Percentiles rank a stretch among this genome's conserved stretches.
Evolutionary conservation across 2,797 vertebrate species (phyloP).

Genomic region (Pyrocephalus nanus): DNA sequence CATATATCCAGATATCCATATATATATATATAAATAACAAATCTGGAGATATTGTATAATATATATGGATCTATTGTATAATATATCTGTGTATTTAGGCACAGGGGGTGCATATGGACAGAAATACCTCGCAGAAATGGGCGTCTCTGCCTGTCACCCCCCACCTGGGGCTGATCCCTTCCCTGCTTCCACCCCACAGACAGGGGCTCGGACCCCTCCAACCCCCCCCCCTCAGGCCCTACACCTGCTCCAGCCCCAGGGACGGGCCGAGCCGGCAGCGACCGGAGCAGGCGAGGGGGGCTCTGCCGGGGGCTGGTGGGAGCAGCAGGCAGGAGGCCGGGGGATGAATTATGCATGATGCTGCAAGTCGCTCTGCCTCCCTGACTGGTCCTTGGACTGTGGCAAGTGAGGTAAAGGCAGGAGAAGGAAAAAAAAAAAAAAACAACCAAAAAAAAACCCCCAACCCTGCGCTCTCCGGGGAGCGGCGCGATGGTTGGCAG

Average conservation of each 20-base stretch:
- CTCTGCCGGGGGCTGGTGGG: not conserved
- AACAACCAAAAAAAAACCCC: not conserved
- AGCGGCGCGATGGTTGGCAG: slow-evolving; percentile 46
- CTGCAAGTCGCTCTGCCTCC: slow-evolving; percentile 17
- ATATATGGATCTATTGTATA: not conserved
- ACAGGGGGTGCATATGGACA: fast-evolving
- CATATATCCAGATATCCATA: too few relatives aligned
- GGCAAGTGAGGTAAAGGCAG: slow-evolving; percentile 72
- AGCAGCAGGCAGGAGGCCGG: not conserved
- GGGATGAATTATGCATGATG: slow-evolving; percentile 59
- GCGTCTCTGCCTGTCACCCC: not conserved
- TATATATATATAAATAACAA: not conserved
- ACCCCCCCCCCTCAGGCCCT: fast-evolving
- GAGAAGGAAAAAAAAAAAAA: fast-evolving
- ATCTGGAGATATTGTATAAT: not conserved
- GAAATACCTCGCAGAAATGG: not conserved
- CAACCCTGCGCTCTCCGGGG: not conserved
- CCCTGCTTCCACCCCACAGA: not conserved
- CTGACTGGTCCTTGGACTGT: slow-evolving; percentile 61
- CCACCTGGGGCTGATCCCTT: not conserved
- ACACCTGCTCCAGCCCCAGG: not conserved
- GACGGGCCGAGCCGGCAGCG: not conserved
- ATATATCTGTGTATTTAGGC: not conserved
- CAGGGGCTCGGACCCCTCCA: not conserved
- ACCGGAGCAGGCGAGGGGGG: not conserved